A percentile compares a stretch with the other conserved stretches of the same genome.
phyloP scores from a whole-genome alignment of 2,113 vertebrate genomes.

The Atlantisia rogersi region DNA sequence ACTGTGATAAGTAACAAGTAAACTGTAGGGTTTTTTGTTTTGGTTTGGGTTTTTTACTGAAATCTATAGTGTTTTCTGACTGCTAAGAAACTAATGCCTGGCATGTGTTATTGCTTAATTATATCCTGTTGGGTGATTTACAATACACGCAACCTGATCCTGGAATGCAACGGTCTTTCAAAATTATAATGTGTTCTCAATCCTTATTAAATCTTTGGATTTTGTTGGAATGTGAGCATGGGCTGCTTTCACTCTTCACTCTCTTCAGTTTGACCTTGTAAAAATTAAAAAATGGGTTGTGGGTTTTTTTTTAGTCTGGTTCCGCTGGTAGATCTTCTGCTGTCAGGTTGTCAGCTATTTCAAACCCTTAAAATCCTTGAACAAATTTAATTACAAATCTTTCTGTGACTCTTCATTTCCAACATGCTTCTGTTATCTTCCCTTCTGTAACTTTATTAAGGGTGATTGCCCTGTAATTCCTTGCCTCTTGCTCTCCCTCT shows the following conservation, averaged over 20 bases:
- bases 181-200: slow-evolving; percentile 13
- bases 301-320: background rate
- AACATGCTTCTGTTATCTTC: background rate
- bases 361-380: background rate
- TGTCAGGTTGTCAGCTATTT: background rate
- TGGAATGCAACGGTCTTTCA: slow-evolving; percentile 9
- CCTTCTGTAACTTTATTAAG: slow-evolving; percentile 3
- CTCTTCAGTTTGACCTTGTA: background rate
- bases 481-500: background rate
- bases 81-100: slow-evolving; percentile 13
- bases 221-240: background rate
- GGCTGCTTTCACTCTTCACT: background rate
- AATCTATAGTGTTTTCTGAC: background rate
- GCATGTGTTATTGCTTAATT: slow-evolving; percentile 45
- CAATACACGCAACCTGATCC: background rate
- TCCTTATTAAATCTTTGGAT: background rate
- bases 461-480: background rate
- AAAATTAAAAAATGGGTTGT: background rate
- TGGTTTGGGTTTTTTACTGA: background rate
- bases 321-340: background rate
- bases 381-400: slow-evolving; percentile 30
- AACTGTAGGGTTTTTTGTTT: background rate
- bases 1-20: slow-evolving; percentile 33
- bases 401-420: slow-evolving; percentile 2
- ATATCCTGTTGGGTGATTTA: slow-evolving; percentile 43